Evolutionary conservation across 2,113 vertebrate genomes (phyloP).

Genomic region (Litocranius walleri): DNA sequence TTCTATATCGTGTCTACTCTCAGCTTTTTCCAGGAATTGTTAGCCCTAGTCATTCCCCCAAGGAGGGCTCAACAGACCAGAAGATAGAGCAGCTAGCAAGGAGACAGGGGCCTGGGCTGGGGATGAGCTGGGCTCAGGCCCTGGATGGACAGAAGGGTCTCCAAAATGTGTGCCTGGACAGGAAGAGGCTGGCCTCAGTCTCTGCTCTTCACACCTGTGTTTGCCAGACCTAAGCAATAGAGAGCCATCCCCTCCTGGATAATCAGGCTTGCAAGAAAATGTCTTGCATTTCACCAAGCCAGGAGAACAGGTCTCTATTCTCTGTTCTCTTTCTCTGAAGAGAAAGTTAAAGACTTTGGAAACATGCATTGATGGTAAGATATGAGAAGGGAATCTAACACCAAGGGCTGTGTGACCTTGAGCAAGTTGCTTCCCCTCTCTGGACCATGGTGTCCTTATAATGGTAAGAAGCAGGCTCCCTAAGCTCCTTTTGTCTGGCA

Average conservation of each 20-base stretch:
- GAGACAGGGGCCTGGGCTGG: not conserved
- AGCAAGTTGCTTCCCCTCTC: not conserved
- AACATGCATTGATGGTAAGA: not conserved
- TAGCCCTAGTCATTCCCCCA: not conserved
- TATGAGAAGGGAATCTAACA: not conserved
- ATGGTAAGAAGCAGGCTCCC: not conserved
- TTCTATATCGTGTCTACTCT: not conserved
- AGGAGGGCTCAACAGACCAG: not conserved
- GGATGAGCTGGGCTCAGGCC: not conserved
- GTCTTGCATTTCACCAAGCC: not conserved
- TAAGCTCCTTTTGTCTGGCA: not conserved
- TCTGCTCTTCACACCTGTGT: not conserved
- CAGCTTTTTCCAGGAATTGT: not conserved
- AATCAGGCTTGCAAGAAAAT: not conserved
- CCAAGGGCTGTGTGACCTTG: not conserved
- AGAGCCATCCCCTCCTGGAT: too few species aligned
- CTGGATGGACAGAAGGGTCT: not conserved
- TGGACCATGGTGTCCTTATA: not conserved
- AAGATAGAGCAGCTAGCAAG: not conserved
- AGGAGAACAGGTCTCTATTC: not conserved
- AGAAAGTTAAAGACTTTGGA: not conserved
- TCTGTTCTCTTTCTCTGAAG: not conserved
- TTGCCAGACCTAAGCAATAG: not conserved
- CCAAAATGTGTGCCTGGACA: not conserved
- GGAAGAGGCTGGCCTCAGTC: not conserved